These are phyloP conservation scores for Galago senegalensis DNA, from an alignment of 2,797 vertebrate genomes.

Conservation along the genomic window DNA sequence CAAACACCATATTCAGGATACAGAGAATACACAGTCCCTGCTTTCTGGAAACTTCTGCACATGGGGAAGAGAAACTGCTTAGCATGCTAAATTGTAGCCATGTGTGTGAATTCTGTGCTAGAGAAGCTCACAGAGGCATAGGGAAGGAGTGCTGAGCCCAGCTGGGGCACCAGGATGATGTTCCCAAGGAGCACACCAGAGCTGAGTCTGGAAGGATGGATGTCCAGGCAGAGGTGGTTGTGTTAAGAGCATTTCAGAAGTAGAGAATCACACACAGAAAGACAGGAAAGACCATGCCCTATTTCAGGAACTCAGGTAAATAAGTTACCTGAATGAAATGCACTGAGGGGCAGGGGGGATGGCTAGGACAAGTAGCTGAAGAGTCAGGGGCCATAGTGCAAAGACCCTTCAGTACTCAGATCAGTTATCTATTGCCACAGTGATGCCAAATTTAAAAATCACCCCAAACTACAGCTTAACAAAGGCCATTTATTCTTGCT, in stretches of 20 bases:
- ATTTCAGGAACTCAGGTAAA: conserved; percentile 32
- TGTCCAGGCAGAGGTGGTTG: not conserved
- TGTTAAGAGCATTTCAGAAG: not conserved
- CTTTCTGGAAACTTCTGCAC: not conserved
- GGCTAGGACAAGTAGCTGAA: not conserved
- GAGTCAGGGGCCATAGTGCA: not conserved
- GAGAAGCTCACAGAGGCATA: not conserved
- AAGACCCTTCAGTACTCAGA: not conserved
- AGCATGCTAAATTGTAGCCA: not conserved
- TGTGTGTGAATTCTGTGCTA: not conserved
- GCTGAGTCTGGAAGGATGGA: not conserved
- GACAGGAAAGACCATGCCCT: not conserved
- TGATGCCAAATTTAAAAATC: not conserved
- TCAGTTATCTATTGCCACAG: not conserved
- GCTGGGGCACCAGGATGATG: not conserved
- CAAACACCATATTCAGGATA: not conserved
- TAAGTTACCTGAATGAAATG: not conserved
- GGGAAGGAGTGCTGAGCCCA: not conserved
- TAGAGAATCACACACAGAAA: not conserved
- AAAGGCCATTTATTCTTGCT: not conserved
- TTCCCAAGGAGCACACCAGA: not conserved
- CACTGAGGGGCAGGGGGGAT: not conserved
- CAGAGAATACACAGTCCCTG: not conserved
- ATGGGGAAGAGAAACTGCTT: not conserved
- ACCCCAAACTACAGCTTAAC: not conserved